These are phyloP conservation scores for Acanthiza pusilla DNA, from an alignment of 2,797 vertebrate genomes.

Conservation along the genomic window DNA sequence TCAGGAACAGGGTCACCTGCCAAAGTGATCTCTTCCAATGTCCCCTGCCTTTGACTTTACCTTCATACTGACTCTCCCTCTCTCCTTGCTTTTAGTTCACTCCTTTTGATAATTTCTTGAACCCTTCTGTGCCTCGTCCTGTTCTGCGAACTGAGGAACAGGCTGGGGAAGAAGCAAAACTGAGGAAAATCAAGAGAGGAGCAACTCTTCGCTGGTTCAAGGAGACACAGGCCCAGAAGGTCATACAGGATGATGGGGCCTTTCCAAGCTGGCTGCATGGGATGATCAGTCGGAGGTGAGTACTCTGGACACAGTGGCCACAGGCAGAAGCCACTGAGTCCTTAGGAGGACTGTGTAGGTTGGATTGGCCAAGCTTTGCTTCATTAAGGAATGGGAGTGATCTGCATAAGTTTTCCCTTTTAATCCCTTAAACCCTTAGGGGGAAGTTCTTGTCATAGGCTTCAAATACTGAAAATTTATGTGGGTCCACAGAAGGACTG, in stretches of 20 bases:
- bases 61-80: background rate
- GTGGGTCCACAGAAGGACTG: background rate
- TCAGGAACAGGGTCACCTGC: background rate
- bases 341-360: background rate
- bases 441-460: background rate
- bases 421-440: background rate
- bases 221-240: slow-evolving; percentile 75
- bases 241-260: slow-evolving; percentile 66
- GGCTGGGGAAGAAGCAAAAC: slow-evolving; percentile 34
- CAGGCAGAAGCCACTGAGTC: background rate
- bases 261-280: slow-evolving; percentile 80
- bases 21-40: background rate
- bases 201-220: slow-evolving; percentile 77
- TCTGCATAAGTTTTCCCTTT: background rate
- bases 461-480: background rate
- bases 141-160: background rate
- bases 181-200: slow-evolving; percentile 63
- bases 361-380: background rate
- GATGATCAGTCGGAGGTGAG: slow-evolving; percentile 76
- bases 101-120: slow-evolving; percentile 74
- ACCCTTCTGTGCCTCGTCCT: background rate
- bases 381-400: background rate
- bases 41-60: background rate
- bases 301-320: background rate
- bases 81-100: slow-evolving; percentile 62